Evolutionary conservation across 2,113 vertebrate species (phyloP), one percentile per base, ranked within the genome.

Genomic region (Sula dactylatra): DNA sequence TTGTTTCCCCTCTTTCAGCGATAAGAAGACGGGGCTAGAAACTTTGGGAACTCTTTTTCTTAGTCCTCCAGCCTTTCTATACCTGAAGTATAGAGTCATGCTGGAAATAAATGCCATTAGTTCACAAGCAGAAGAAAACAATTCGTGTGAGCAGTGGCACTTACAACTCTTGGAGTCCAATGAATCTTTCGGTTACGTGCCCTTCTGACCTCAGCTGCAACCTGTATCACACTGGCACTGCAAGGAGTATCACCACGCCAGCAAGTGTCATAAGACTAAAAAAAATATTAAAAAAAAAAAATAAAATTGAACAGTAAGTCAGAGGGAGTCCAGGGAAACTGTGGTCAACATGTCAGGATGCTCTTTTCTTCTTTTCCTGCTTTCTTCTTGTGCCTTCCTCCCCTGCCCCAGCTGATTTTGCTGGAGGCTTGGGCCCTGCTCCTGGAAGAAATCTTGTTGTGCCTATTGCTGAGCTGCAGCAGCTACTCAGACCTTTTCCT

Each of bases 401-500:
- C 25, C 31, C 21, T 24, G 17, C 42, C 42, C 42, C 40, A 42
- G 56, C 11, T 65, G 82, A 80, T 93, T 90, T 73, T 85, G 62
- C 44, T 56, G 74, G 56, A 72, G 31, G 36, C 42, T 79, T 32
- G 44, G 1, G 62, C 31, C 3, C 16, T 8, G 3, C 81, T 94
- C 45, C 74, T 85, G 73, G 56, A 89, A 82, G 20, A 71, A 74
- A 40, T 40, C 44, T 79, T 82, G 85, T 65, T 72, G 55, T 66
- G 70, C 54, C 66, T 85, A 24, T 82, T 93, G 73, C 61, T 72
- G 42, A 94, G 52, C 44, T 76, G 70, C 52, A 79, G 94, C 80
- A 84, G 86, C 91, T 85, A 81, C 94, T 94, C 36, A 69, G 89
- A 26, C 62, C n/a, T 95, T 85, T 91, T 69, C 62, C 78, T 87